Evolutionary conservation across 2,797 vertebrate species (phyloP), one percentile per base, ranked within the genome.

Genomic region (Smutsia gigantea): DNA sequence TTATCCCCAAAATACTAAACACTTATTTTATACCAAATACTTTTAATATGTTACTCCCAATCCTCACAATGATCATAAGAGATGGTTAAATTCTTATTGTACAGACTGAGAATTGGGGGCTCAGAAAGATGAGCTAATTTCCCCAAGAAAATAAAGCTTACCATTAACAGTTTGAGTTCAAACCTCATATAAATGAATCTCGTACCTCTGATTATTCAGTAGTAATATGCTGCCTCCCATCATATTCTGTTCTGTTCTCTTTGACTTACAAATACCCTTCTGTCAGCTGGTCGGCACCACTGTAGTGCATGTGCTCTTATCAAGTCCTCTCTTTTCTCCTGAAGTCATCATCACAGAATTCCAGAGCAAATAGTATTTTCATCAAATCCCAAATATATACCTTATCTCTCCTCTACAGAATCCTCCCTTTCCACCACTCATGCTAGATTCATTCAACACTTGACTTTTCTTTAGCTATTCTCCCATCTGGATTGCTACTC

Each of bases 311-410:
- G 2, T 39, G 27, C 8, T 29, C 49, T n/a, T 93, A 23, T 61
- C 71, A 78, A 63, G 57, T 49, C 27, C 39, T 25, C 61, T 79
- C 25, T 81, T 57, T 75, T 82, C 11, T 69, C 18, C 42, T 59
- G 17, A 81, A 34, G 8, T 90, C 66, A 96, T n/a, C 18, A 78
- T 89, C 72, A 61, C 39, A 96, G 74, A 92, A 92, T 68, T 89
- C 72, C 64, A 92, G 74, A 34, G 29, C 89, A 90, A 59, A 64
- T 49, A 37, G 8, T 78, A 46, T 68, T 85, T 92, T 87, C 46
- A 18, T 92, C 37, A 84, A 87, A 87, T 27, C n/a, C 27, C 49
- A 92, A 66, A 55, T 21, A 77, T 27, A 63, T 74, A 57, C 59
- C 75, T 23, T 72, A 53, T 78, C 29, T 49, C 77, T 23, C 27